phyloP scores from a whole-genome alignment of 2,888 invertebrate genomes.

The Endotricha flammealis region DNA sequence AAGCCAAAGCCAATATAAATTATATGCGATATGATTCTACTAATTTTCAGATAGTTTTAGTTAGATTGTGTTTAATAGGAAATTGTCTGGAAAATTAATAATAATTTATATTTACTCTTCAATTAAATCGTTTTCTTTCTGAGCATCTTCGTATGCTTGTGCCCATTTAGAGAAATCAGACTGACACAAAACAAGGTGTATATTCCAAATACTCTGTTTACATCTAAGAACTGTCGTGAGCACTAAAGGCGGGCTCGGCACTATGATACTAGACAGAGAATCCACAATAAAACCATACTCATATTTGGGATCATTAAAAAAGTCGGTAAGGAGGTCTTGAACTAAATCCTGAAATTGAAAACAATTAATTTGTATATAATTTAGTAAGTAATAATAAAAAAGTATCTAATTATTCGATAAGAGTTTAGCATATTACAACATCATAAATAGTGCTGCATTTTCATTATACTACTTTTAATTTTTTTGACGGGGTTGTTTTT shows the following conservation, averaged over 20 bases:
- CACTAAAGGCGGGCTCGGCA: conserved; percentile 46
- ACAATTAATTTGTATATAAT: conserved; percentile 7
- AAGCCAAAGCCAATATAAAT: too few species aligned
- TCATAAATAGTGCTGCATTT: too few species aligned
- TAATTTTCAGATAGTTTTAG: too few species aligned
- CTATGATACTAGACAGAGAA: conserved; percentile 48
- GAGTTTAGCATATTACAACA: too few species aligned
- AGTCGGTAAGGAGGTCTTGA: conserved; percentile 52
- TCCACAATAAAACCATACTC: conserved; percentile 59
- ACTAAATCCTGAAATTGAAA: conserved; percentile 47
- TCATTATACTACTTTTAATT: too few species aligned
- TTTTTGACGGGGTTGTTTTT: too few species aligned
- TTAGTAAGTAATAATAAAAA: too few species aligned
- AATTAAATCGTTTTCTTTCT: conserved; percentile 41
- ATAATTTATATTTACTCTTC: conserved; percentile 51
- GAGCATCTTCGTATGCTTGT: conserved; percentile 49
- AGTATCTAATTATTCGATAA: too few species aligned
- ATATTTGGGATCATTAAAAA: conserved; percentile 44
- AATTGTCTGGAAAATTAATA: too few species aligned
- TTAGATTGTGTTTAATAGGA: too few species aligned
- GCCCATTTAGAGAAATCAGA: conserved; percentile 61
- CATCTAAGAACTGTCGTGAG: conserved; percentile 55
- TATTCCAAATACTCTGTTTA: conserved; percentile 48
- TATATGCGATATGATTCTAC: too few species aligned
- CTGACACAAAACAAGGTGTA: conserved; percentile 60